Base-by-base conservation (phyloP, 2,888 invertebrate species). In the Rhingia campestris region DNA sequence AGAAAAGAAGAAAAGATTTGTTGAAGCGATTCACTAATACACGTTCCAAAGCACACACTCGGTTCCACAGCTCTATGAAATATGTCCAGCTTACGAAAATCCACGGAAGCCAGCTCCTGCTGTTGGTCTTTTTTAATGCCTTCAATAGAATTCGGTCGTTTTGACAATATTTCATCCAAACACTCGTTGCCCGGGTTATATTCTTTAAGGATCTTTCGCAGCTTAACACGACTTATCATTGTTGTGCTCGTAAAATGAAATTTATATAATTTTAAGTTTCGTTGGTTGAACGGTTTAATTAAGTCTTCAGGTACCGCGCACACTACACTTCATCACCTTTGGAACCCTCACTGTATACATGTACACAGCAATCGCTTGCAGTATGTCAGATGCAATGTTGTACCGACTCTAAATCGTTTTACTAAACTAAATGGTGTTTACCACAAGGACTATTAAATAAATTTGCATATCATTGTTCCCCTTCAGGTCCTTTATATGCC, bases 21-120 rank as follows among this genome's bases (percentile, higher is more conserved):
- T 61, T 37, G 14, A 45, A 75, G 10, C 12, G 22, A 22, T 22
- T 22, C 22, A 22, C 2, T 6, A 5, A 12, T 0, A 53, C 2
- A 14, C 32, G 1, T 9, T 5, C 12, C 7, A 12, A 33, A 3
- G 0, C 7, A 2, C 9, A 87, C 70, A 90, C 91, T 88, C 0
- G 93, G 92, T 66, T 90, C 90, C n/a, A 93, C 88, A 4, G 93
- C 92, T 5, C 90, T 88, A 86, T 93, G 92, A 80, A 93, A 91
- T 35, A 91, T 91, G 75, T 92, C 92, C 6, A 87, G 10, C 0
- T 86, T 74, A 3, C 75, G 73, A 59, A 86, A 85, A 14, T 87
- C 86, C 35, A 64, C 45, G 4, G n/a, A 5, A 6, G n/a, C 39
- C 9, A 41, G 4, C 4, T 76, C 63, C 47, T 51, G 7, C 6